These are phyloP conservation scores for Protomyctophum bolini DNA, from an alignment of 2,113 vertebrate genomes.

Conservation along the genomic window DNA sequence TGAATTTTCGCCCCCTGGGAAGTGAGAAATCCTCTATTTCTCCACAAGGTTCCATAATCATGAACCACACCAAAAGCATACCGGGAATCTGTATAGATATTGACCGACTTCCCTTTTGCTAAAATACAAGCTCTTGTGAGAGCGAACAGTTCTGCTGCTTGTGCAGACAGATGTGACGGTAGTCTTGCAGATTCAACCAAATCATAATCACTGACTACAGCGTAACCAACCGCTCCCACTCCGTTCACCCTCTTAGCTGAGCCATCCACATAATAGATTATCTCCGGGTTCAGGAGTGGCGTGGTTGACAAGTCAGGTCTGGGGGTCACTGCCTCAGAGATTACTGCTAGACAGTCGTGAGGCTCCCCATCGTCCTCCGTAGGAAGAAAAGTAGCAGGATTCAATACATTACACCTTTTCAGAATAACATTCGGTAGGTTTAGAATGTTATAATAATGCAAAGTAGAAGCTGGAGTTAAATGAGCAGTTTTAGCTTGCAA, in stretches of 20 bases:
- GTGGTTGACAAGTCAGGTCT: not conserved
- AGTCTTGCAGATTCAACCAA: too few relatives aligned
- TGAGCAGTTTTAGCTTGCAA: not conserved
- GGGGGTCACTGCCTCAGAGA: not conserved
- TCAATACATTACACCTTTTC: not conserved
- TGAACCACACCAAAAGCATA: constrained; percentile 3
- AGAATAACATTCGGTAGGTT: not conserved
- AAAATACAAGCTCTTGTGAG: not conserved
- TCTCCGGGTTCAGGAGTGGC: not conserved
- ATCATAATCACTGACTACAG: too few relatives aligned
- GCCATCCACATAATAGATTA: constrained; percentile 2
- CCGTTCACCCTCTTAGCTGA: not conserved
- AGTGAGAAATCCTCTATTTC: not conserved
- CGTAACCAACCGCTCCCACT: too few relatives aligned
- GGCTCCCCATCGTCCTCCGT: constrained; percentile 8
- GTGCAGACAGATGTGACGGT: too few relatives aligned
- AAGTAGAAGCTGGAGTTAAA: not conserved
- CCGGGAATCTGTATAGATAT: not conserved
- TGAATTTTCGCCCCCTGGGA: not conserved
- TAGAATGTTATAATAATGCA: too few relatives aligned
- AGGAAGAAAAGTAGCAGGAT: constrained; percentile 4
- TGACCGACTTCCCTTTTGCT: not conserved
- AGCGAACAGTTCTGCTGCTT: not conserved
- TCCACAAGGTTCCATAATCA: constrained; percentile 4
- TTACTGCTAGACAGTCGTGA: not conserved